Percentiles rank a stretch among this genome's conserved stretches.
Conservation (phyloP, 2,888 invertebrate species). For the Phortica okadai region DNA sequence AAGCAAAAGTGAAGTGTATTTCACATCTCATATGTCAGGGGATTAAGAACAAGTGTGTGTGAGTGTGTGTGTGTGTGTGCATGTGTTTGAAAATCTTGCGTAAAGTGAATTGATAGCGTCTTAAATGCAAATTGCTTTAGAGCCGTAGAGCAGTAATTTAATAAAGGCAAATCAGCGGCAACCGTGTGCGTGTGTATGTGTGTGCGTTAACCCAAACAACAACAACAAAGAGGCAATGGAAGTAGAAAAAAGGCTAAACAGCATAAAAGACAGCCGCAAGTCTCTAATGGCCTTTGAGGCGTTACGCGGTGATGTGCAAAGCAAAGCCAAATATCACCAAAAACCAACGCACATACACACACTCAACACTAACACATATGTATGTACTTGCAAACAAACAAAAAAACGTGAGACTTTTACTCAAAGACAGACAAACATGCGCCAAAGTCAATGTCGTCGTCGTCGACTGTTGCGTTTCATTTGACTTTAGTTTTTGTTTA, state of each 20-base stretch:
- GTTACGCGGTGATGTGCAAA: too few relatives aligned
- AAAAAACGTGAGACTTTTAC: not conserved
- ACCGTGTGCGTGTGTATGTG: not conserved
- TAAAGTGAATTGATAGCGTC: constrained; percentile 37
- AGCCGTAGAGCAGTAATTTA: constrained; percentile 39
- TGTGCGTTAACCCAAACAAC: not conserved
- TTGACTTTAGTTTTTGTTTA: constrained; percentile 39
- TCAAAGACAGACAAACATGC: not conserved
- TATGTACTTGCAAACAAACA: not conserved
- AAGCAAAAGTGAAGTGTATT: not conserved
- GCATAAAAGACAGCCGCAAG: not conserved
- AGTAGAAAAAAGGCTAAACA: not conserved
- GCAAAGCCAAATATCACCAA: not conserved
- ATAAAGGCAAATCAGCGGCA: constrained; percentile 17
- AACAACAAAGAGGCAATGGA: not conserved
- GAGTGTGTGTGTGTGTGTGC: constrained; percentile 2
- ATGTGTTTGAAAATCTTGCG: constrained; percentile 12
- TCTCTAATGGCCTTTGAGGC: not conserved
- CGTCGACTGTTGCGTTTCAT: constrained; percentile 28
- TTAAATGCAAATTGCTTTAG: constrained; percentile 42
- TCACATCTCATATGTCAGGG: constrained; percentile 7
- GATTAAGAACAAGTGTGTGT: not conserved
- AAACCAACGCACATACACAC: not conserved
- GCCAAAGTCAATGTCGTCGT: constrained; percentile 13
- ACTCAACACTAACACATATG: not conserved